phyloP scores from a whole-genome alignment of 2,797 vertebrate species.

The Bradypodion pumilum region DNA sequence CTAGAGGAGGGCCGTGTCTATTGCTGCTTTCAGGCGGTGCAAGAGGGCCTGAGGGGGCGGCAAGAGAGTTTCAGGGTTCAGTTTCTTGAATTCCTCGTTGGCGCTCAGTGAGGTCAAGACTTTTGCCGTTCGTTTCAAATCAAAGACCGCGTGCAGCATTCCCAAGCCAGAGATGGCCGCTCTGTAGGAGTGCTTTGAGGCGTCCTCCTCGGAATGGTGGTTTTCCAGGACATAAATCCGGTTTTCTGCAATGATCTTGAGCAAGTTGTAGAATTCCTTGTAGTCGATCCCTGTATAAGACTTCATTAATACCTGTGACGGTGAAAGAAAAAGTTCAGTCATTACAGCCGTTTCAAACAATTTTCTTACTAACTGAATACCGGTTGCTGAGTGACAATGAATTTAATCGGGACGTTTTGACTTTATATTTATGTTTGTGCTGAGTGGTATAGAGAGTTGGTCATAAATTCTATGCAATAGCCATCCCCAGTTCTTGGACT shows the following conservation, averaged over 20 bases:
- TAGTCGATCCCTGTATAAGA: slow-evolving; percentile 94
- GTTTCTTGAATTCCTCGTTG: slow-evolving; percentile 87
- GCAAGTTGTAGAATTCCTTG: slow-evolving; percentile 88
- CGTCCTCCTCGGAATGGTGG: slow-evolving; percentile 46
- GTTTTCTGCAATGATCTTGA: slow-evolving; percentile 86
- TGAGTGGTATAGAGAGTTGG: background rate
- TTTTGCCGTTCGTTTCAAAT: slow-evolving; percentile 84
- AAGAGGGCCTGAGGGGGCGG: slow-evolving; percentile 71
- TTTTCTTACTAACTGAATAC: background rate
- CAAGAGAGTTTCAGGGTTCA: slow-evolving; percentile 76
- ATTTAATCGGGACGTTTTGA: background rate
- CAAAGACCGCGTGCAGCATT: slow-evolving; percentile 88
- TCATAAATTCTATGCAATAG: background rate
- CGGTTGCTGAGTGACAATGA: background rate
- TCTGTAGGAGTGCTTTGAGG: slow-evolving; percentile 59
- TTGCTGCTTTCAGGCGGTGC: slow-evolving; percentile 58
- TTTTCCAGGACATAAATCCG: slow-evolving; percentile 81
- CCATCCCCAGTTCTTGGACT: too few relatives aligned
- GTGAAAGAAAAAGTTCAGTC: accelerated
- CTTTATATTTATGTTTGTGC: background rate
- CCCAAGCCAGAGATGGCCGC: slow-evolving; percentile 75
- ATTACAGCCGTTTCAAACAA: background rate
- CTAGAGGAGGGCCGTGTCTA: slow-evolving; percentile 48
- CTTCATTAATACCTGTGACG: slow-evolving; percentile 88
- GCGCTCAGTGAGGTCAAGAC: slow-evolving; percentile 85